Evolutionary conservation across 2,888 invertebrate genomes (phyloP), one percentile per base, ranked within the genome.

Genomic region (Auanema sp.): DNA sequence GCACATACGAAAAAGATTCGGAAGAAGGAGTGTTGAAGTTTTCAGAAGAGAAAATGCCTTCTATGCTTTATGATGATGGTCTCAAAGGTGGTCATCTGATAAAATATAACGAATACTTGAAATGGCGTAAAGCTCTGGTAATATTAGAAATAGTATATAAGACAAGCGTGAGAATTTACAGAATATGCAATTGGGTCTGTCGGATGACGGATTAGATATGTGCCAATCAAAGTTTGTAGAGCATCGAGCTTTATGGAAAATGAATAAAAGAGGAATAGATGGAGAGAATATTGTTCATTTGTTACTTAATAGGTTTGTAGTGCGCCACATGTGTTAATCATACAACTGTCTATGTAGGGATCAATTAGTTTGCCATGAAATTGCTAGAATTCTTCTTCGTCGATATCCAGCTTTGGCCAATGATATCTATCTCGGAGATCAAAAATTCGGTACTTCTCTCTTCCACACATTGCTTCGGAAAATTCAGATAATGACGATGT

Each of bases 381-480:
- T 98, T 61, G 95, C 95, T 0, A 89, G 93, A 72, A 91, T 92
- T 4, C 86, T 98, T 63, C 88, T 98, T 21, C 68, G 68, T 50
- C 40, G 67, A 11, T 76, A 69, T 42, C 76, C 76, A 11, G 91
- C 91, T 79, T 86, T 96, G 67, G 91, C 92, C 0, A 87, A 93
- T 65, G 97, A 98, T 85, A 91, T 94, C 2, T 95, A 97, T 61
- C 94, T 97, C 86, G 95, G 95, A 0, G 94, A 95, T 85, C 96
- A 97, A 86, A 96, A 96, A 86, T 89, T 93, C 83, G 95, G 92
- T 90, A 33, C 8, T 33, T 33, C 33, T 8, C 33, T 8, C 3
- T 33, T 33, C 8, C 33, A 33, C 79, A 83, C 47, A 21, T 21
- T 12, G 33, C 33, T 33, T 56, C 58, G 52, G 3, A 57, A 10